Base-by-base conservation (phyloP, 2,113 vertebrate genomes). In the Ophthalmolycus amberensis region DNA sequence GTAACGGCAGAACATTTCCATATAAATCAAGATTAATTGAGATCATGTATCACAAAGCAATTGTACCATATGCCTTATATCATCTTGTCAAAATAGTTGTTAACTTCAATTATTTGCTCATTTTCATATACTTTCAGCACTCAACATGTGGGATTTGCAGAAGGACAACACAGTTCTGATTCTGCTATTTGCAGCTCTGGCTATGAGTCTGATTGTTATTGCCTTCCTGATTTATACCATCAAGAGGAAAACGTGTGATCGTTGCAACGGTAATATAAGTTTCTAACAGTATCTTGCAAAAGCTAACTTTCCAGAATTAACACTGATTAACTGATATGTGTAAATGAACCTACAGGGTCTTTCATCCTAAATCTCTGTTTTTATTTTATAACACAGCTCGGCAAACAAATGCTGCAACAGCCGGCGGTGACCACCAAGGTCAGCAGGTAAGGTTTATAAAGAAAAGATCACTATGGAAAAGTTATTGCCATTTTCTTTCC, bases 311-410 rank as follows among this genome's bases (percentile, higher is more conserved):
- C 27, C 25, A 11, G 4, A 2, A 60, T 48, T 48, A 22, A 11
- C 1, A 18, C 64, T 25, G 25, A 25, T 25, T 25, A 16, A 44
- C 15, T 64, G 14, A 16, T 27, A 12, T 58, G 1, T 65, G 44
- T 25, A 9, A 69, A 54, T 0, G 3, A 50, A 22, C 0, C 0
- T 2, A 4, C 40, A 16, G 8, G 34, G 34, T 34, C 34, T 34
- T 0, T 63, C 0, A 52, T 2, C 0, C 20, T 14, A 34, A 0
- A 68, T 50, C 14, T 40, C 0, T 63, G 11, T 37, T 8, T 64
- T 68, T 50, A 6, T 79, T 40, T 68, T 16, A n/a, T 11, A 3
- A 37, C 3, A 6, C n/a, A 71, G 44, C 9, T 38, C 29, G 27
- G 25, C 0, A 59, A 75, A 59, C 34, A 78, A 44, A 60, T 10